Conservation (phyloP, 2,888 invertebrate species). For the Tachina lurida region DNA sequence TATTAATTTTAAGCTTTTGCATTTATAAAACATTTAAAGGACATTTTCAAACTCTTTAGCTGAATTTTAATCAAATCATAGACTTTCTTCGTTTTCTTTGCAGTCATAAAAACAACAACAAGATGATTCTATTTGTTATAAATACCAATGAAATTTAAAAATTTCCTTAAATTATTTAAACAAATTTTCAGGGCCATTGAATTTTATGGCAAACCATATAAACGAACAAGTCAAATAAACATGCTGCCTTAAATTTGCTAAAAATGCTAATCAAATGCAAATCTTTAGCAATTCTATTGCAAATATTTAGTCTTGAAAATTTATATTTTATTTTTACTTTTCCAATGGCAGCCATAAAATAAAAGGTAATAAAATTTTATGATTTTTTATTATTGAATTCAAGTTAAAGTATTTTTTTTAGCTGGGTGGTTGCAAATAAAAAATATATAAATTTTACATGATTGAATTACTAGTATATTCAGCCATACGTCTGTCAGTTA, state of each 20-base stretch:
- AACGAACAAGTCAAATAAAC: not conserved
- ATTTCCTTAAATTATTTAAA: slow-evolving; percentile 2
- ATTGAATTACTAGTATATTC: no score
- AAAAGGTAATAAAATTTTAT: slow-evolving; percentile 24
- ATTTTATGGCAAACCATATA: slow-evolving; percentile 16
- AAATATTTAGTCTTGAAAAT: slow-evolving; percentile 21
- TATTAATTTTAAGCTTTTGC: no score
- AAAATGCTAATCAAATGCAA: slow-evolving; percentile 16
- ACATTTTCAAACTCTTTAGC: no score
- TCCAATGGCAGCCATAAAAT: slow-evolving; percentile 18
- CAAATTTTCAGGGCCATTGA: slow-evolving; percentile 18
- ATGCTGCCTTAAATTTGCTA: slow-evolving; percentile 13
- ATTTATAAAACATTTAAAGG: no score
- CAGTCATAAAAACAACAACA: not conserved
- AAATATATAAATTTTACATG: no score
- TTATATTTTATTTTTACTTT: not conserved
- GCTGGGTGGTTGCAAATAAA: no score
- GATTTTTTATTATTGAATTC: not conserved
- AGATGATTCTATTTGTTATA: not conserved
- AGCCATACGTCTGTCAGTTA: no score
- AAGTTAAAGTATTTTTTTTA: not conserved
- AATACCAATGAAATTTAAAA: not conserved
- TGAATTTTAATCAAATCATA: no score
- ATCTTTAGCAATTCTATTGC: slow-evolving; percentile 23
- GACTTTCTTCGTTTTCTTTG: no score